These are phyloP conservation scores for Alaudala cheleensis DNA, from an alignment of 2,113 vertebrate genomes.

Conservation along the genomic window DNA sequence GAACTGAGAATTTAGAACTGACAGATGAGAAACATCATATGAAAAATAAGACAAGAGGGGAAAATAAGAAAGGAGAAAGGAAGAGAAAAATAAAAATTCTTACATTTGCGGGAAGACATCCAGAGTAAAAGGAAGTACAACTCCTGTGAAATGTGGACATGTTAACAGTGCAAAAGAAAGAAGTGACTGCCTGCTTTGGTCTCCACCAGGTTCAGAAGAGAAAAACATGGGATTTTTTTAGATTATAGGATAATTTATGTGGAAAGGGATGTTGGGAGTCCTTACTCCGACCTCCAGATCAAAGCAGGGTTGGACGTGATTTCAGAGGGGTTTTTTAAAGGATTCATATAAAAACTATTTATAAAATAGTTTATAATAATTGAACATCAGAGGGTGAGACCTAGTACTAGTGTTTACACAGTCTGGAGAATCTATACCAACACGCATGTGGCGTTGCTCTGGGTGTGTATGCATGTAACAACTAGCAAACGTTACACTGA, in stretches of 20 bases:
- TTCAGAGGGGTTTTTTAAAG: background rate
- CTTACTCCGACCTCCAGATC: background rate
- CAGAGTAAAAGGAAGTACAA: background rate
- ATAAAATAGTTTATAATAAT: background rate
- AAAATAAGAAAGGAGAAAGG: background rate
- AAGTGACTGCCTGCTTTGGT: background rate
- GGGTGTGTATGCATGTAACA: fast-evolving
- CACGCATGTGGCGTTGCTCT: fast-evolving
- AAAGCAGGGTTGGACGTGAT: background rate
- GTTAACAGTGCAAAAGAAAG: background rate
- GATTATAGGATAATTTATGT: background rate
- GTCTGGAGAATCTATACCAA: background rate
- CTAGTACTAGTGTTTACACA: background rate
- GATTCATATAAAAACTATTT: background rate
- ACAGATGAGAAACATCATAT: background rate
- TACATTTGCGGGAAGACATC: background rate
- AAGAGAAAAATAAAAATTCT: background rate
- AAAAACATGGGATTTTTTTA: background rate
- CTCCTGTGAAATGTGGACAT: background rate
- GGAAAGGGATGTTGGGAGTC: background rate
- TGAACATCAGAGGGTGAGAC: background rate
- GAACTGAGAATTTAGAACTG: background rate
- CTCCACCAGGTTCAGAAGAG: background rate
- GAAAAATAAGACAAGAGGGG: background rate
- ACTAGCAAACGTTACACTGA: background rate